A percentile compares a stretch with the other conserved stretches of the same genome.
These are phyloP conservation scores for Phalloptychus januarius DNA, from an alignment of 2,797 vertebrate genomes.

Conservation along the genomic window DNA sequence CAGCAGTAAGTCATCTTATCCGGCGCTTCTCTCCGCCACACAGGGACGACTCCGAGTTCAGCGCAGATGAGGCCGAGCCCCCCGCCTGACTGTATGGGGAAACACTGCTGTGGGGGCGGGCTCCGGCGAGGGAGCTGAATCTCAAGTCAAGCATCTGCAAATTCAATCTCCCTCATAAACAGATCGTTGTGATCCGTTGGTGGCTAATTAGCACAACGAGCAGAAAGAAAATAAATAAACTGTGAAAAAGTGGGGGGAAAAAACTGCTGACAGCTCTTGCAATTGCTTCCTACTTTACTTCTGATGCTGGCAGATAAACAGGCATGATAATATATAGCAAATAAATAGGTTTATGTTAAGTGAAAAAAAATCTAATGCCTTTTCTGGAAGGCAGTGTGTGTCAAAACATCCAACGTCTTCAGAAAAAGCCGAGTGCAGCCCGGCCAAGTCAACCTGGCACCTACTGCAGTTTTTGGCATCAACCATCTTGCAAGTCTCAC, in stretches of 20 bases:
- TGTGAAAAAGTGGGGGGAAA: background rate
- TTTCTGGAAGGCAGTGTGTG: background rate
- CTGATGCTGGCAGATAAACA: background rate
- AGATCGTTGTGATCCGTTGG: background rate
- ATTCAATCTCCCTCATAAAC: slow-evolving; percentile 5
- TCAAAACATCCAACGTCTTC: background rate
- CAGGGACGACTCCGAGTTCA: background rate
- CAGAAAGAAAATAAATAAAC: background rate
- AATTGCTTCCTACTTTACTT: background rate
- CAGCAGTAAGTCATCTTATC: slow-evolving; percentile 1
- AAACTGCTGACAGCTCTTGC: background rate
- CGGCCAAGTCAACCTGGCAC: background rate
- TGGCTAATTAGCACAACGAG: background rate
- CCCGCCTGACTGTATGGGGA: background rate
- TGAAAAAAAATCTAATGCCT: background rate
- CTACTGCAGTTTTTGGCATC: background rate
- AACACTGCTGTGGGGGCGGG: background rate
- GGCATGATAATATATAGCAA: background rate
- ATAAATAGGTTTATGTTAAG: background rate
- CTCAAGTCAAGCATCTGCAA: background rate
- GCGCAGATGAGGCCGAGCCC: background rate
- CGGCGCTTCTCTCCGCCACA: background rate
- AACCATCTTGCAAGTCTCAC: background rate
- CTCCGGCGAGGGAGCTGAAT: background rate
- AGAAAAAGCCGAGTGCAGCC: background rate